Conservation (phyloP, 2,797 vertebrate species). For the Dipus sagitta region DNA sequence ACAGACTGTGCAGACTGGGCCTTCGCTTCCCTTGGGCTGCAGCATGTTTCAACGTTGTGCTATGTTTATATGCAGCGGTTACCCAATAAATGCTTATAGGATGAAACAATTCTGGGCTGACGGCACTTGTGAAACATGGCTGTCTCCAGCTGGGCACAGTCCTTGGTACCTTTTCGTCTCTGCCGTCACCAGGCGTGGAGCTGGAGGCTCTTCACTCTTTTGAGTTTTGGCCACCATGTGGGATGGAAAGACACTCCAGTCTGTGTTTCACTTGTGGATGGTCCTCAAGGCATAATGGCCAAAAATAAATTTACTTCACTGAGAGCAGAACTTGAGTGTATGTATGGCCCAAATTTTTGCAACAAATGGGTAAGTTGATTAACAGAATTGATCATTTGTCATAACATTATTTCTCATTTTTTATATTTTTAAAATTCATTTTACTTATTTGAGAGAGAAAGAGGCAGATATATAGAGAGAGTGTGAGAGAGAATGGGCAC, state of each 20-base stretch:
- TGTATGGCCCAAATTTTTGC: not conserved
- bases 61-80: not conserved
- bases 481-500: no score
- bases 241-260: not conserved
- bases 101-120: not conserved
- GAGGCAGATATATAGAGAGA: no score
- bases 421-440: no score
- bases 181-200: not conserved
- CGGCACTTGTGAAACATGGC: not conserved
- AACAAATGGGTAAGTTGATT: not conserved
- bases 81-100: not conserved
- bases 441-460: no score
- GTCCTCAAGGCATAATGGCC: not conserved
- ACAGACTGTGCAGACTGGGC: not conserved
- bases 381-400: not conserved
- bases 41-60: not conserved
- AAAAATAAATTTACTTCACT: not conserved
- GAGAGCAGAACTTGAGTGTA: not conserved
- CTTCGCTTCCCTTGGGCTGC: not conserved
- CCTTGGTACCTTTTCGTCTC: not conserved
- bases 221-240: not conserved
- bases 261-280: not conserved
- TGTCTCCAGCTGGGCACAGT: not conserved
- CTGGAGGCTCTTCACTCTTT: not conserved
- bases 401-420: slow-evolving; percentile 28